Evolutionary conservation across 2,888 invertebrate species (phyloP).

Genomic region (Drosophila testacea): DNA sequence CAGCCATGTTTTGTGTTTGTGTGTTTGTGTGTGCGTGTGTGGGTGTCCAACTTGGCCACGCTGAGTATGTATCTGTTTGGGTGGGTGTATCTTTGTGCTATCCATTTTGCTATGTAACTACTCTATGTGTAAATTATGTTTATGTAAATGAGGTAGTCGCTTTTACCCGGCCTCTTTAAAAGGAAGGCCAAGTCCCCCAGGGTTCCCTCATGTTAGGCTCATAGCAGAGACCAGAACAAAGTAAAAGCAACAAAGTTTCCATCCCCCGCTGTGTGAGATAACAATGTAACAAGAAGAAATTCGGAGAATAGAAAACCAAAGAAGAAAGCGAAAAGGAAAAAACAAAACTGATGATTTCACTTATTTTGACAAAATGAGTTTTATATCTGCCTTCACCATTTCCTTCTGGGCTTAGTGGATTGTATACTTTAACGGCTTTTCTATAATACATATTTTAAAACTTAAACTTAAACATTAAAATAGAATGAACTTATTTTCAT

Average conservation of each 20-base stretch:
- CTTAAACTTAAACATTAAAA: conserved; percentile 38
- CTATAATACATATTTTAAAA: background rate
- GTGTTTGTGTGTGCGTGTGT: conserved; percentile 22
- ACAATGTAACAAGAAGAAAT: conserved; percentile 41
- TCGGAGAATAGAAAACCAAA: conserved; percentile 9
- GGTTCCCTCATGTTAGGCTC: conserved; percentile 24
- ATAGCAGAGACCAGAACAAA: conserved; percentile 33
- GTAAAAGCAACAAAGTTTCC: conserved; percentile 66
- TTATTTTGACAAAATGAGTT: conserved; percentile 70
- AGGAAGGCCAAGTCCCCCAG: conserved; percentile 40
- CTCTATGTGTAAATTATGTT: conserved; percentile 82
- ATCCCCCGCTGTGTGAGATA: conserved; percentile 61
- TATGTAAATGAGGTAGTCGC: conserved; percentile 76
- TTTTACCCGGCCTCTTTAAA: conserved; percentile 50
- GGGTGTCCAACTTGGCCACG: conserved; percentile 33
- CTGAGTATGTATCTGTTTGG: conserved; percentile 26
- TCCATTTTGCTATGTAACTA: conserved; percentile 67
- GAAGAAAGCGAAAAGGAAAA: conserved; percentile 17
- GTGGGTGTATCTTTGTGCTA: conserved; percentile 35
- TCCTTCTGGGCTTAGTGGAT: conserved; percentile 17
- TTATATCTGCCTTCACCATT: conserved; percentile 49
- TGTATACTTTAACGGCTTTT: conserved; percentile 16
- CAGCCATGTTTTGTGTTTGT: conserved; percentile 6
- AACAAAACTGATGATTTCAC: conserved; percentile 77
- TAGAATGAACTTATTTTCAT: background rate